A percentile compares a stretch with the other conserved stretches of the same genome.
Evolutionary conservation across 1,140 invertebrate genomes (phyloP).

Genomic region (Macrostomum lignano): DNA sequence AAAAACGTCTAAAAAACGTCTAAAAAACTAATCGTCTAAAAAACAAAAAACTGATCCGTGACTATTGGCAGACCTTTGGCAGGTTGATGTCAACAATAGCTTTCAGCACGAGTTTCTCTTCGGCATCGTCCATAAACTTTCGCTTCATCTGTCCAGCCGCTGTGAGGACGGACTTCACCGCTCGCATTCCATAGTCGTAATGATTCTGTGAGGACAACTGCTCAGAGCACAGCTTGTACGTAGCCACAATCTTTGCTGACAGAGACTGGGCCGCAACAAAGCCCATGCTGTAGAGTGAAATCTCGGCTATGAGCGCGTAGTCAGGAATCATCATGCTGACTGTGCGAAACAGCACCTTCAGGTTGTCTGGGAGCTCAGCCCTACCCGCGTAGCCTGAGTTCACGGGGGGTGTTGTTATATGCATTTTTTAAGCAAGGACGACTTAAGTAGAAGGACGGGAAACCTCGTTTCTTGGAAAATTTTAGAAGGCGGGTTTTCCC

Average conservation of each 20-base stretch:
- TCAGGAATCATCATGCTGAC: constrained; percentile 30
- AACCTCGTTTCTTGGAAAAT: too few species aligned
- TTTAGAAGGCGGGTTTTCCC: too few species aligned
- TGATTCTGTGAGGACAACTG: constrained; percentile 28
- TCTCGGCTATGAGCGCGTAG: constrained; percentile 28
- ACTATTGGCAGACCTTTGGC: constrained; percentile 19
- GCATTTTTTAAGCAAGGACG: too few species aligned
- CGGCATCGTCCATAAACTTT: constrained; percentile 20
- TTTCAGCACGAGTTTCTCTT: constrained; percentile 22
- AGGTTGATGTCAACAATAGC: constrained; percentile 28
- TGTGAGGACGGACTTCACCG: constrained; percentile 27
- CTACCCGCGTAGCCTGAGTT: constrained; percentile 16
- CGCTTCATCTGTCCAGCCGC: constrained; percentile 26
- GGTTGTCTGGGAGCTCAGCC: constrained; percentile 26
- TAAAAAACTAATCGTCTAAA: too few species aligned
- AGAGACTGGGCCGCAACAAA: constrained; percentile 24
- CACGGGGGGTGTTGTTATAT: too few species aligned
- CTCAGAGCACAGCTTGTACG: constrained; percentile 26
- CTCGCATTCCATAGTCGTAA: constrained; percentile 29
- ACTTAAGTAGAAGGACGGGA: too few species aligned
- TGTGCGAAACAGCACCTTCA: constrained; percentile 29
- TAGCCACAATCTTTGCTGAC: constrained; percentile 26
- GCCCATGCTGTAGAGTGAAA: constrained; percentile 28
- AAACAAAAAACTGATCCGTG: too few species aligned
- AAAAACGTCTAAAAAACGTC: too few species aligned